Base-by-base conservation (phyloP, 2,113 vertebrate genomes). In the Sander vitreus region DNA sequence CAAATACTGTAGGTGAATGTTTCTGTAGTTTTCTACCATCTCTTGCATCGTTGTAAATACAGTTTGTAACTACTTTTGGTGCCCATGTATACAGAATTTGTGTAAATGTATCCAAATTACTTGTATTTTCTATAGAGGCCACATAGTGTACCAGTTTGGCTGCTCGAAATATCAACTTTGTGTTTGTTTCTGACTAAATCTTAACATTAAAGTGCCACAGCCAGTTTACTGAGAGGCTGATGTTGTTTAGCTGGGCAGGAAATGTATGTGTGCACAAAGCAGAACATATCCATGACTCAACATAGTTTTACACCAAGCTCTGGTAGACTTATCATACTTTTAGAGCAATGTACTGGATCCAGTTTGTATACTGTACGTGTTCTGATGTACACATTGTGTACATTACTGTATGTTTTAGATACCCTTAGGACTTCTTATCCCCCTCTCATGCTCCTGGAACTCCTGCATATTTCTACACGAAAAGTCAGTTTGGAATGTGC, bases 41-140 rank as follows among this genome's bases (percentile, higher is more conserved):
- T 92, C 92, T 93, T 93, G 91, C 92, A 91, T 90, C 69, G 88
- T 92, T 94, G 91, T 94, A 93, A 92, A 94, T 92, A 93, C 81
- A 92, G 77, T 90, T 88, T 93, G 83, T 88, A 89, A 90, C 80
- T 82, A 76, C 53, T 78, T 83, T 54, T 76, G 72, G 67, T 45
- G 48, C 77, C 88, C 85, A 57, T 57, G 47, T 78, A 67, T 50
- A 45, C 64, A 62, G 55, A 86, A 81, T 91, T 77, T 90, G 74
- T 94, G 86, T 91, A 88, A 92, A 91, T 86, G 79, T 92, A 80
- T 84, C 60, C 23, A 89, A 88, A 82, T 75, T 51, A 57, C 65
- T 80, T 60, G 13, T 55, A 30, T 70, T 86, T 72, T 84, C 67
- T 71, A 68, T 39, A 68, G 12, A 81, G 55, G 67, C 51, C 36